phyloP scores from a whole-genome alignment of 2,113 vertebrate species.

The Crotalus viridis region DNA sequence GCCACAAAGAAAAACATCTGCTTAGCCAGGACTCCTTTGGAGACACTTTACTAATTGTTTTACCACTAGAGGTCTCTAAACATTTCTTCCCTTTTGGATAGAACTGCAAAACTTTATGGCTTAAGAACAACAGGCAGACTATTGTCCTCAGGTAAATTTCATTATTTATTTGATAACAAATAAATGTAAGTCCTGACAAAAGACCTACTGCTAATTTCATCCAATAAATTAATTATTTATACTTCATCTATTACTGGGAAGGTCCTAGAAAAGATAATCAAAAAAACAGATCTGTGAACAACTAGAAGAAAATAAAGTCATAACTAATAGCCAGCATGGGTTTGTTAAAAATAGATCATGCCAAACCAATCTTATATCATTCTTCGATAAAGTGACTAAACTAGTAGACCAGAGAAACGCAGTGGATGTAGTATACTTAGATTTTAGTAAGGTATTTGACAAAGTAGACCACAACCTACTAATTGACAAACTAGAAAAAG shows the following conservation, averaged over 20 bases:
- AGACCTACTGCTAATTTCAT: slow-evolving; percentile 45
- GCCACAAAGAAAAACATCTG: not conserved
- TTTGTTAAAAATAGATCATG: no score
- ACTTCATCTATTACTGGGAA: slow-evolving; percentile 23
- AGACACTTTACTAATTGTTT: slow-evolving; percentile 19
- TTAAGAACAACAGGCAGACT: slow-evolving; percentile 32
- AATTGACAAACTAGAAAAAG: no score
- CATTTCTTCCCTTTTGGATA: slow-evolving; percentile 32
- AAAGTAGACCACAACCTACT: no score
- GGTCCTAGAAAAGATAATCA: no score
- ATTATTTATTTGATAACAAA: slow-evolving; percentile 40
- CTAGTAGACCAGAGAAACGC: no score
- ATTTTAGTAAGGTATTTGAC: no score
- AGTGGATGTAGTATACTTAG: no score
- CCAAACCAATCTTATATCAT: no score
- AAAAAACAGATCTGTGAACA: no score
- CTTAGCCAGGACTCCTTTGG: not conserved
- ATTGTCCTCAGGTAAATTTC: slow-evolving; percentile 29
- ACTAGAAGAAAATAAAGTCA: no score
- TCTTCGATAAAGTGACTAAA: no score
- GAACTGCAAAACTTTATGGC: not conserved
- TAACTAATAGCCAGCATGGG: no score
- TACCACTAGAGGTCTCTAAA: slow-evolving; percentile 13
- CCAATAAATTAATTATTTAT: slow-evolving; percentile 63
- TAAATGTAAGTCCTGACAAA: slow-evolving; percentile 48